A percentile compares a stretch with the other conserved stretches of the same genome.
phyloP scores from a whole-genome alignment of 2,797 vertebrate species.

The Myotis pilosus region DNA sequence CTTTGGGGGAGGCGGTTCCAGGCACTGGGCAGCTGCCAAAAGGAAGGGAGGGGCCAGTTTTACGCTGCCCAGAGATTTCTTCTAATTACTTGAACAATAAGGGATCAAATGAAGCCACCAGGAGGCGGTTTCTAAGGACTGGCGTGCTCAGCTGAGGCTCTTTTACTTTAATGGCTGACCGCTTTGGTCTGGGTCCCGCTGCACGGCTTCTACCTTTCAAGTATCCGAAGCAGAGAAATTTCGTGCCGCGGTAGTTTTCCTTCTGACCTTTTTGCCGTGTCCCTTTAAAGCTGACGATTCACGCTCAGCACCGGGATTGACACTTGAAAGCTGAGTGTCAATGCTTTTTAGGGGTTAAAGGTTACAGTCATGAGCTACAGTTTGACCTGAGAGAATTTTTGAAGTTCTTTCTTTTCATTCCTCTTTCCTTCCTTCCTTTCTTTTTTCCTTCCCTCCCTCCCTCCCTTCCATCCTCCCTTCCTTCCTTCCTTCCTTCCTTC shows the following conservation, averaged over 20 bases:
- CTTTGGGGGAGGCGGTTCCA: background rate
- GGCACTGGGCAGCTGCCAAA: background rate
- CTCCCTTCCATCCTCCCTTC: fast-evolving
- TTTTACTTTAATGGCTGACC: conserved; percentile 5
- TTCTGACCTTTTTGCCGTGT: conserved; percentile 53
- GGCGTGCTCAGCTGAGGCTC: background rate
- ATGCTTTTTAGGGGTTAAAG: conserved; percentile 59
- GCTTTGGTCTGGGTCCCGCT: background rate
- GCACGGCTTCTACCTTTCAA: conserved; percentile 46
- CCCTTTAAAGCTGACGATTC: conserved; percentile 69
- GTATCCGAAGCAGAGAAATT: background rate
- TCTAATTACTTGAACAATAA: conserved; percentile 45
- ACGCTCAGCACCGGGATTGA: conserved; percentile 25
- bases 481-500: background rate
- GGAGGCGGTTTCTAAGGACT: background rate
- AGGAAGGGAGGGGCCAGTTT: background rate
- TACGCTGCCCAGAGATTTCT: background rate
- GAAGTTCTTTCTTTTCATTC: conserved; percentile 41
- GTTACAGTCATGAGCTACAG: conserved; percentile 49
- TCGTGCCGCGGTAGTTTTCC: background rate
- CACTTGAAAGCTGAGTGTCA: conserved; percentile 73
- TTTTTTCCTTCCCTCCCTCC: too few relatives aligned
- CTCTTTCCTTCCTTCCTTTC: background rate
- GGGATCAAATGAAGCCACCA: background rate
- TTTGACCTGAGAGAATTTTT: conserved; percentile 51